A percentile compares a stretch with the other conserved stretches of the same genome.
Conservation (phyloP, 92 coral and sea anemone genomes). For the Palythoa heliodiscus region DNA sequence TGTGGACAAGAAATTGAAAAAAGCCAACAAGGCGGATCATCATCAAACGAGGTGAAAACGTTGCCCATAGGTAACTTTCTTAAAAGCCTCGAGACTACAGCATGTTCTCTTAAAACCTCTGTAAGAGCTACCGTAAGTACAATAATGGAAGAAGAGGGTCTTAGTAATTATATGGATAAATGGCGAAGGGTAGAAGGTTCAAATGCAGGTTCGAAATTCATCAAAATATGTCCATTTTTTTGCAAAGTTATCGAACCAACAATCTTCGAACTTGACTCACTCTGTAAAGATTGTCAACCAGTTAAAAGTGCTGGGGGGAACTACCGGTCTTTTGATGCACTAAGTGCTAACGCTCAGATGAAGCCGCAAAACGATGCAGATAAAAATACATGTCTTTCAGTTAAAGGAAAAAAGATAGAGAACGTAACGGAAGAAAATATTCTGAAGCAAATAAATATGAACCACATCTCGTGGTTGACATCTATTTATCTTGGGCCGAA, state of each 20-base stretch:
- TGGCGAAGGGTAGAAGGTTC: slow-evolving; percentile 22
- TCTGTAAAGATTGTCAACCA: slow-evolving; percentile 28
- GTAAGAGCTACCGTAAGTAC: slow-evolving; percentile 23
- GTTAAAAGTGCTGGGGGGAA: neutral
- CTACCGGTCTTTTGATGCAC: neutral
- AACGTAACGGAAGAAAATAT: neutral
- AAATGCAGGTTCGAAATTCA: slow-evolving; percentile 10
- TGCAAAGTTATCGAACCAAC: slow-evolving; percentile 8
- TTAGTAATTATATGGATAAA: slow-evolving; percentile 17
- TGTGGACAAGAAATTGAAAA: slow-evolving; percentile 7
- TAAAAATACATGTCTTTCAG: neutral
- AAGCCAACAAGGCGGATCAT: neutral
- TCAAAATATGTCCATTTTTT: slow-evolving; percentile 30
- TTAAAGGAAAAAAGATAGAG: neutral
- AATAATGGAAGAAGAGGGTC: slow-evolving; percentile 12
- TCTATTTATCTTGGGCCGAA: slow-evolving; percentile 9
- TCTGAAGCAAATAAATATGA: slow-evolving; percentile 15
- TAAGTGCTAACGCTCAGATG: neutral
- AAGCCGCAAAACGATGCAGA: neutral
- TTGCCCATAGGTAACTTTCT: slow-evolving; percentile 32
- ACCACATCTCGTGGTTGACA: slow-evolving; percentile 1
- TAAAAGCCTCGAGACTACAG: slow-evolving; percentile 33
- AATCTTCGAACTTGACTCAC: slow-evolving; percentile 7
- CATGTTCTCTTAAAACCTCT: slow-evolving; percentile 39
- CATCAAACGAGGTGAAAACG: neutral